Percentiles rank a stretch among this genome's conserved stretches.
Evolutionary conservation across 1,140 invertebrate species (phyloP).

Genomic region (Armadillidium nasatum): DNA sequence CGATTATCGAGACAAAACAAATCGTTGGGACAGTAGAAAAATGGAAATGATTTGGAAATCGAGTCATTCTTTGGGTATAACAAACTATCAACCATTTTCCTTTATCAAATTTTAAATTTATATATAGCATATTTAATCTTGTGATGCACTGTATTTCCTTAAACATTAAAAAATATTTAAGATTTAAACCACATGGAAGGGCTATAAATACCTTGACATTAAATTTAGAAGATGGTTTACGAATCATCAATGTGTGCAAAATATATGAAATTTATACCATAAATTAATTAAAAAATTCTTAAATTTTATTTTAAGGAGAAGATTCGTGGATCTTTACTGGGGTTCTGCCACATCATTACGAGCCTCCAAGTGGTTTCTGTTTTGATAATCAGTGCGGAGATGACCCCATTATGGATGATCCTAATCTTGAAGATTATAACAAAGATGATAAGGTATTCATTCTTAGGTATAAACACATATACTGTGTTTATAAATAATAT

Average conservation of each 20-base stretch:
- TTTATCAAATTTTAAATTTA: not conserved
- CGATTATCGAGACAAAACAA: conserved; percentile 58
- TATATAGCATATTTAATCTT: too few species aligned
- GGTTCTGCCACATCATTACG: conserved; percentile 54
- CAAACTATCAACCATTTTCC: not conserved
- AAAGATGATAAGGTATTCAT: conserved; percentile 46
- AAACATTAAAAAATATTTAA: not conserved
- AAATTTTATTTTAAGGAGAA: conserved; percentile 19
- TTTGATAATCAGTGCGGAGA: conserved; percentile 59
- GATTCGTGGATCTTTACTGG: conserved; percentile 52
- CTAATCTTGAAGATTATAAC: conserved; percentile 56
- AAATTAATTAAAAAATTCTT: not conserved
- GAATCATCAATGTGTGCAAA: too few species aligned
- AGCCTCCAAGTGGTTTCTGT: conserved; percentile 58
- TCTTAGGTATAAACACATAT: not conserved
- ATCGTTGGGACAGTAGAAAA: conserved; percentile 46
- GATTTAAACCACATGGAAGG: not conserved
- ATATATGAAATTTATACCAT: not conserved
- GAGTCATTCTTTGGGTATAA: conserved; percentile 52
- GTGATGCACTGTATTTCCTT: too few species aligned
- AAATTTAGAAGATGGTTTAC: too few species aligned
- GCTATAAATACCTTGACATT: not conserved
- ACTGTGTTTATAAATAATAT: not conserved
- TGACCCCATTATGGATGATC: conserved; percentile 57
- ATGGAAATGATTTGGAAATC: conserved; percentile 60